Evolutionary conservation across 2,888 invertebrate species (phyloP).

Genomic region (Temnothorax rugatulus): DNA sequence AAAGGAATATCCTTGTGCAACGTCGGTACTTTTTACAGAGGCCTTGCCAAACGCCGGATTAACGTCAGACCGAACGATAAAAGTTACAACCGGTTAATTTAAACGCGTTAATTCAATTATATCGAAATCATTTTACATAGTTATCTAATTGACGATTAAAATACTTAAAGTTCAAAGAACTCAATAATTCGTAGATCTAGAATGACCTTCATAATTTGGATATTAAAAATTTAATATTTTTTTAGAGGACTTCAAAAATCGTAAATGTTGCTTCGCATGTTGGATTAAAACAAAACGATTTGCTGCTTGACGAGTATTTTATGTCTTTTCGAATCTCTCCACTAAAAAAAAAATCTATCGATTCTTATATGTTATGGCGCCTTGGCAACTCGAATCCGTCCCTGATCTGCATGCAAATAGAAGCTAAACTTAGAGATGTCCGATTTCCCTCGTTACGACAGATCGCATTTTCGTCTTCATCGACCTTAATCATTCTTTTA

Average conservation of each 20-base stretch:
- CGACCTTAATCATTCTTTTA: slow-evolving; percentile 74
- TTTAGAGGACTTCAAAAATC: neutral
- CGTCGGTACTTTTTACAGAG: slow-evolving; percentile 36
- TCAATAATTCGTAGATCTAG: neutral
- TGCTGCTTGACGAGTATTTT: neutral
- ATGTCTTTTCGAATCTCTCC: neutral
- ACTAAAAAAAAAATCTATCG: slow-evolving; percentile 19
- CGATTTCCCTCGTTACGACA: slow-evolving; percentile 79
- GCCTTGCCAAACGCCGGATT: slow-evolving; percentile 62
- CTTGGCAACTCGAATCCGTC: slow-evolving; percentile 71
- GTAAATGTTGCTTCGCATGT: neutral
- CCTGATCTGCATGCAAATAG: slow-evolving; percentile 76
- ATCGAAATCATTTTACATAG: neutral
- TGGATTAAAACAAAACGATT: neutral
- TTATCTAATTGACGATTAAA: neutral
- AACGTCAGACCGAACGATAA: slow-evolving; percentile 14
- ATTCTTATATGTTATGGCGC: slow-evolving; percentile 58
- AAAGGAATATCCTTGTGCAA: slow-evolving; percentile 60
- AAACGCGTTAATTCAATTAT: neutral
- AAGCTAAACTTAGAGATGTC: slow-evolving; percentile 79
- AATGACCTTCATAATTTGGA: neutral
- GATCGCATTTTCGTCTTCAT: slow-evolving; percentile 73
- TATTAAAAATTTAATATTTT: neutral
- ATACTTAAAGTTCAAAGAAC: neutral
- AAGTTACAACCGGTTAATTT: slow-evolving; percentile 9